A percentile compares a stretch with the other conserved stretches of the same genome.
Conservation (phyloP, 2,888 invertebrate species). For the Isoperla grammatica region DNA sequence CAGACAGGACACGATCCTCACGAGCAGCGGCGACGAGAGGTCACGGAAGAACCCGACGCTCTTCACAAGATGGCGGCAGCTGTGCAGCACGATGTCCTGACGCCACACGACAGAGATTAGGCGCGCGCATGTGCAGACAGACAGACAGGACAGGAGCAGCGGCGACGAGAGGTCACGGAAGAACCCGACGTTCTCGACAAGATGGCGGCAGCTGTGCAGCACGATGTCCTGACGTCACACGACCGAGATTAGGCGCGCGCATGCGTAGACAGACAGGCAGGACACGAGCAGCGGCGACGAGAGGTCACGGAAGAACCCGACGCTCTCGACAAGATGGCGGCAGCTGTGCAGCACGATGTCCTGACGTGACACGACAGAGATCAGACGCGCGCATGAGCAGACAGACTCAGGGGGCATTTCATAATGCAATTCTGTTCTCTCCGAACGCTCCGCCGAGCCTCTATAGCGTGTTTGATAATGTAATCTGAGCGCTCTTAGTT, state of each 20-base stretch:
- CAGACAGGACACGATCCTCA: slow-evolving; percentile 47
- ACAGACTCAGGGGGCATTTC: no score
- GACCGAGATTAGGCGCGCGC: no score
- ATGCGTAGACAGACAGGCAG: slow-evolving; percentile 44
- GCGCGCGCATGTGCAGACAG: no score
- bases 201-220: slow-evolving; percentile 49
- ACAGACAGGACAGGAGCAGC: slow-evolving; percentile 50
- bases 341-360: slow-evolving; percentile 54
- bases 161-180: slow-evolving; percentile 48
- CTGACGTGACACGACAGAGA: no score
- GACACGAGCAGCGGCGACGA: slow-evolving; percentile 47
- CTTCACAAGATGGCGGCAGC: slow-evolving; percentile 51
- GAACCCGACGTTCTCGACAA: slow-evolving; percentile 51
- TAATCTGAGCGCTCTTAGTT: no score
- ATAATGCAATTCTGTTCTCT: no score
- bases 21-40: slow-evolving; percentile 46
- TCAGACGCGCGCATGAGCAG: no score
- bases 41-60: slow-evolving; percentile 51
- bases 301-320: slow-evolving; percentile 49
- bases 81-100: slow-evolving; percentile 52
- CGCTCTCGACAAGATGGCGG: slow-evolving; percentile 50
- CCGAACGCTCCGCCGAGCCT: no score
- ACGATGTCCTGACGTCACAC: slow-evolving; percentile 54
- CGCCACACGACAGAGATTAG: no score
- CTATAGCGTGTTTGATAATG: no score